Evolutionary conservation across 2,797 vertebrate species (phyloP).

Genomic region (Etheostoma perlongum): DNA sequence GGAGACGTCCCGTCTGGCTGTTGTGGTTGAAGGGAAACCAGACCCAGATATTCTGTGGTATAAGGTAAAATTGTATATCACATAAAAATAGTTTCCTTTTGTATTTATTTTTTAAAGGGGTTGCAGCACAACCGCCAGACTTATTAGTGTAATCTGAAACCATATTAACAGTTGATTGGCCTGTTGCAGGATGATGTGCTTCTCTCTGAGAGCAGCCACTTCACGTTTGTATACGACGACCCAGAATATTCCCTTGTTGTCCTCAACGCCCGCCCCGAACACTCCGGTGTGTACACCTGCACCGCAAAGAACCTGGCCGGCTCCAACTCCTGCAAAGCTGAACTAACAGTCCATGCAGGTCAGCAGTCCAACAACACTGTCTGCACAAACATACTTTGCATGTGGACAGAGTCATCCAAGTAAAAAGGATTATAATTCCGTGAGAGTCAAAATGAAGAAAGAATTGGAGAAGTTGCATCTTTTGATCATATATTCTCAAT

Average conservation of each 20-base stretch:
- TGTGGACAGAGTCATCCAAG: background rate
- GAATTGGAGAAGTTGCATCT: background rate
- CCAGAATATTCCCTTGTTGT: constrained; percentile 94
- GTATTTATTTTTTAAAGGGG: too few species aligned
- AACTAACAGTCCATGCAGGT: constrained; percentile 91
- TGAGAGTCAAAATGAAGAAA: too few species aligned
- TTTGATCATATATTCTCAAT: background rate
- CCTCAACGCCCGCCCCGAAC: constrained; percentile 86
- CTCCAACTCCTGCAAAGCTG: constrained; percentile 94
- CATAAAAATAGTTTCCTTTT: background rate
- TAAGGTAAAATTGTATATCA: constrained; percentile 85
- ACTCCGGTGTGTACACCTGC: constrained; percentile 94
- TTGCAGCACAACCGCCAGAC: background rate
- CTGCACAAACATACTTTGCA: background rate
- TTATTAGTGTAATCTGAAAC: background rate
- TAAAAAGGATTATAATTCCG: background rate
- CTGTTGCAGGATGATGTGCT: constrained; percentile 87
- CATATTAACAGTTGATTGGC: constrained; percentile 1
- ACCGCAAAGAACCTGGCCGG: constrained; percentile 91
- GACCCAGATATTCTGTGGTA: constrained; percentile 95
- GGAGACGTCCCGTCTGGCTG: constrained; percentile 89
- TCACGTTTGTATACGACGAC: constrained; percentile 96
- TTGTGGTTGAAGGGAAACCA: constrained; percentile 94
- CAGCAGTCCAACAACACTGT: constrained; percentile 3
- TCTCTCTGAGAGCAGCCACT: constrained; percentile 91